These are phyloP conservation scores for Andricus curvator DNA, from an alignment of 2,888 invertebrate species.

Conservation along the genomic window DNA sequence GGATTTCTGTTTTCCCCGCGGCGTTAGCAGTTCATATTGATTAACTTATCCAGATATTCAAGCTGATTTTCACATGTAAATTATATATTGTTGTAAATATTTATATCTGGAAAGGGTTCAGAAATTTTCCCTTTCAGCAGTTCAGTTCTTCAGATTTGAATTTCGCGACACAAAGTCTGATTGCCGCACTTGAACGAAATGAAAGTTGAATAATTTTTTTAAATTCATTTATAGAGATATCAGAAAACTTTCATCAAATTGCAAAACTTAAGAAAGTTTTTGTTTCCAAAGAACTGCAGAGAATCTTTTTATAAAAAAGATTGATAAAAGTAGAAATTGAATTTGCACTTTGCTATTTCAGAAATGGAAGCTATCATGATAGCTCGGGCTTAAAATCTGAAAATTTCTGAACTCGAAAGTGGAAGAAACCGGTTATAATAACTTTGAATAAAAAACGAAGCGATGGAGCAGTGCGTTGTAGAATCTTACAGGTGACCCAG, in stretches of 20 bases:
- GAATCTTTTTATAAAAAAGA: neutral
- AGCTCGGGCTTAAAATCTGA: neutral
- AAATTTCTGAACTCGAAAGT: neutral
- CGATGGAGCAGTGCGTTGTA: conserved; percentile 44
- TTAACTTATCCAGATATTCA: no score
- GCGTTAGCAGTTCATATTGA: no score
- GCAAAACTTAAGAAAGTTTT: neutral
- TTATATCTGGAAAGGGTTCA: conserved; percentile 3
- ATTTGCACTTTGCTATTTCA: neutral
- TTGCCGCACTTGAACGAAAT: neutral
- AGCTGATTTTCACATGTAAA: neutral
- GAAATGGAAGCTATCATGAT: neutral
- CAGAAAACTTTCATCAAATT: neutral
- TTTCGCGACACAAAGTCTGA: neutral
- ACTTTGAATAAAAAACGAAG: neutral
- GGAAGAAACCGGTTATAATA: conserved; percentile 7
- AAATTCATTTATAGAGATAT: neutral
- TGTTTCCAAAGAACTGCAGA: neutral
- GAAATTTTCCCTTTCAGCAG: neutral
- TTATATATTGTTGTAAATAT: neutral
- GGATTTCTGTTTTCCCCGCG: no score
- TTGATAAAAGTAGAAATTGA: neutral
- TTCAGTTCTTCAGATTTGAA: neutral
- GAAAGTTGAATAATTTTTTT: neutral
- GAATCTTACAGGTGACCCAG: conserved; percentile 52